These are phyloP conservation scores for Bujurquina vittata DNA, from an alignment of 2,113 vertebrate species.

Conservation along the genomic window DNA sequence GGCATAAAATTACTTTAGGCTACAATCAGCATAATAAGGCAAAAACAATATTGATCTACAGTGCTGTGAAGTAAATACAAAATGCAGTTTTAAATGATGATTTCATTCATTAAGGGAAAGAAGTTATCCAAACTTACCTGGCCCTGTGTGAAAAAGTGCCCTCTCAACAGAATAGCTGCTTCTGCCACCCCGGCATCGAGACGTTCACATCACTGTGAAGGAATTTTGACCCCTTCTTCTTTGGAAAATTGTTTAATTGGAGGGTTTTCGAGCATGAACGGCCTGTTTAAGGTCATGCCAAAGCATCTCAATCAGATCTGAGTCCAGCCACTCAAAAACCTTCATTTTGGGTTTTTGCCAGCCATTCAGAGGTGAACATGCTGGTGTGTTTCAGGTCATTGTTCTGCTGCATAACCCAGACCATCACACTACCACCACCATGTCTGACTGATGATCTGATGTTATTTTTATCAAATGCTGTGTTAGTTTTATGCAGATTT, in stretches of 20 bases:
- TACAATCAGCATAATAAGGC: background rate
- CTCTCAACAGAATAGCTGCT: background rate
- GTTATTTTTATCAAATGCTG: background rate
- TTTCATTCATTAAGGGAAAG: background rate
- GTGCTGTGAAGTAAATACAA: background rate
- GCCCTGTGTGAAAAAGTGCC: background rate
- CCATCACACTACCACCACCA: background rate
- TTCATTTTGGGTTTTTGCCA: background rate
- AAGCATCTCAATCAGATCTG: background rate
- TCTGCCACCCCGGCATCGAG: background rate
- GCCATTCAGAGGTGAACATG: background rate
- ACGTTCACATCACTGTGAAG: too few relatives aligned
- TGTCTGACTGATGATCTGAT: background rate
- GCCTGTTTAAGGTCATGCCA: background rate
- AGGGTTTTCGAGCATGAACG: background rate
- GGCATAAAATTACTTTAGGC: background rate
- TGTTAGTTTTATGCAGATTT: background rate
- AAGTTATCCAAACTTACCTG: background rate
- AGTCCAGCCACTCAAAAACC: background rate
- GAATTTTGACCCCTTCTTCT: too few relatives aligned
- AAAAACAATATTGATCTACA: background rate
- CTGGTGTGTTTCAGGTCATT: too few relatives aligned
- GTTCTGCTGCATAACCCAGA: background rate
- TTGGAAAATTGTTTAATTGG: too few relatives aligned
- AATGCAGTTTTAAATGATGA: background rate